A percentile compares a stretch with the other conserved stretches of the same genome.
These are phyloP conservation scores for Elegia similella DNA, from an alignment of 2,888 invertebrate genomes.

Conservation along the genomic window DNA sequence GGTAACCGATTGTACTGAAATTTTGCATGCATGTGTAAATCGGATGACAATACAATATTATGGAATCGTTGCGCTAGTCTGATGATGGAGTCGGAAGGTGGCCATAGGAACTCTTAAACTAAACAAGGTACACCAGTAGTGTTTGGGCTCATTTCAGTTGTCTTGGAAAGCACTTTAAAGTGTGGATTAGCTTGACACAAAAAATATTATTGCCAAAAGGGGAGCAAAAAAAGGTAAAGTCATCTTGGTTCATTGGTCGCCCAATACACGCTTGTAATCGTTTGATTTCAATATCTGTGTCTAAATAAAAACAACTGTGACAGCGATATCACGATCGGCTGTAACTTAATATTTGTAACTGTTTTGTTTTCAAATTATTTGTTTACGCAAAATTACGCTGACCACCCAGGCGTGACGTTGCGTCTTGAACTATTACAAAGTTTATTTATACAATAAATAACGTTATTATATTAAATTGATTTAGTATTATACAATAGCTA, in stretches of 20 bases:
- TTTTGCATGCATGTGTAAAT: too few relatives aligned
- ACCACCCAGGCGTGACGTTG: background rate
- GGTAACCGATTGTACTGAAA: too few relatives aligned
- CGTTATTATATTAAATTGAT: background rate
- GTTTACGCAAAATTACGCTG: slow-evolving; percentile 17
- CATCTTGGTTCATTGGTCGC: too few relatives aligned
- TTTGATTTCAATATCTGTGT: background rate
- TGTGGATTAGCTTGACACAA: background rate
- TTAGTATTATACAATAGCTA: background rate
- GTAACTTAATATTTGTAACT: background rate
- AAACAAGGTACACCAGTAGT: too few relatives aligned
- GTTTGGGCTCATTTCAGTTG: too few relatives aligned
- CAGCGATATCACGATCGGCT: slow-evolving; percentile 2
- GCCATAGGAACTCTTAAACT: too few relatives aligned
- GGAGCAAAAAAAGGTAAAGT: too few relatives aligned
- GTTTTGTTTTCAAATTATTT: slow-evolving; percentile 3
- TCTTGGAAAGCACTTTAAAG: too few relatives aligned
- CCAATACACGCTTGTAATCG: too few relatives aligned
- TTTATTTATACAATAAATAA: background rate
- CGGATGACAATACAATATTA: too few relatives aligned
- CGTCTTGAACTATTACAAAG: background rate
- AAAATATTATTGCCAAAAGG: background rate
- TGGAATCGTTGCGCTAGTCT: too few relatives aligned
- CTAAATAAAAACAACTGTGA: background rate
- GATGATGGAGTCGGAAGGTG: too few relatives aligned